phyloP scores from a whole-genome alignment of 2,113 vertebrate species.

The Todiramphus chloris region DNA sequence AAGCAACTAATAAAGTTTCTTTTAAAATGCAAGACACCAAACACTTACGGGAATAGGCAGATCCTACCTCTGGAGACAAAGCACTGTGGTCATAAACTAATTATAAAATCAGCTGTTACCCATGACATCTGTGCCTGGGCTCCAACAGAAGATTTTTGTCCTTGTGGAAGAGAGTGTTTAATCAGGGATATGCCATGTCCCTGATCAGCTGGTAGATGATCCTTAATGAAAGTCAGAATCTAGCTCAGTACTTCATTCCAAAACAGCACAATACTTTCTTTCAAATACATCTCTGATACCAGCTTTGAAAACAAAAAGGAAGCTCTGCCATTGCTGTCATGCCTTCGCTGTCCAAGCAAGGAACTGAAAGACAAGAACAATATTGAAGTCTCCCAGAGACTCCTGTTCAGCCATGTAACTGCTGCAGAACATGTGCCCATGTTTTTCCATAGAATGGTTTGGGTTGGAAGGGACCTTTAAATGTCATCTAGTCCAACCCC shows the following conservation, averaged over 20 bases:
- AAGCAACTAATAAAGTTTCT: background rate
- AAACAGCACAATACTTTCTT: background rate
- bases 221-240: background rate
- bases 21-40: background rate
- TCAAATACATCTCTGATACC: slow-evolving; percentile 24
- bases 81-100: background rate
- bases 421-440: rapidly evolving
- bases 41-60: background rate
- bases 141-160: background rate
- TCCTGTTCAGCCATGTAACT: background rate
- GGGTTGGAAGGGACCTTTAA: background rate
- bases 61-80: background rate
- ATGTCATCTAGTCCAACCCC: background rate
- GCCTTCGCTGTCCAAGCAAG: background rate
- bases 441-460: background rate
- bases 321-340: background rate
- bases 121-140: background rate
- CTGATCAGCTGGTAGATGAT: background rate
- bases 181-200: background rate
- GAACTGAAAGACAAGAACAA: background rate
- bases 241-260: background rate
- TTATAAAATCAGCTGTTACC: background rate
- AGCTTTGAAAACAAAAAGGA: background rate
- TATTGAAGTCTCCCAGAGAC: background rate
- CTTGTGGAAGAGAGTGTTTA: background rate